Evolutionary conservation across 64 coral and sea anemone species (phyloP).

Genomic region (Hydrozoanthus tunicans): DNA sequence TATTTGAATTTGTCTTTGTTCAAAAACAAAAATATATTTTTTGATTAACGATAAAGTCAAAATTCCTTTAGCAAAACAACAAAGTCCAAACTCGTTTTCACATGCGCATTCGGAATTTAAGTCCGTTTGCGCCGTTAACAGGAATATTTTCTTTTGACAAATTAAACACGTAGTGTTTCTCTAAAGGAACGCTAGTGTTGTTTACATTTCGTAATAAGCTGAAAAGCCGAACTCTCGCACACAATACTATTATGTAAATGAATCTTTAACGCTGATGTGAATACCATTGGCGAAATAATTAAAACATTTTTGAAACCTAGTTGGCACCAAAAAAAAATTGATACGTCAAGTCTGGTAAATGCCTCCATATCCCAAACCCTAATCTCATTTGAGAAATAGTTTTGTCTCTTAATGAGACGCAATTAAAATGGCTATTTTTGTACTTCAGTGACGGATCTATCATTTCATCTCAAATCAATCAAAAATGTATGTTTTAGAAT

Average conservation of each 20-base stretch:
- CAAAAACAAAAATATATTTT: slow-evolving; percentile 42
- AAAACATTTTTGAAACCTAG: slow-evolving; percentile 27
- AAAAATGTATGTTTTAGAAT: slow-evolving; percentile 23
- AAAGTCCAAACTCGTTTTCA: neutral
- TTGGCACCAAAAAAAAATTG: slow-evolving; percentile 20
- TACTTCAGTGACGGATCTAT: slow-evolving; percentile 21
- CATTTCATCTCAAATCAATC: slow-evolving; percentile 27
- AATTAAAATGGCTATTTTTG: slow-evolving; percentile 48
- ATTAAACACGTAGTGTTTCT: slow-evolving; percentile 40
- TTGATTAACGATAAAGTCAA: neutral
- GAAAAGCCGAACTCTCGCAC: slow-evolving; percentile 51
- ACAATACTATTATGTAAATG: slow-evolving; percentile 59
- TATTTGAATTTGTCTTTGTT: slow-evolving; percentile 92
- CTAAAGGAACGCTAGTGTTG: slow-evolving; percentile 64
- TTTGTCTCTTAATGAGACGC: slow-evolving; percentile 43
- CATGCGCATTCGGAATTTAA: neutral
- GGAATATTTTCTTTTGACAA: slow-evolving; percentile 27
- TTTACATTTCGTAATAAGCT: slow-evolving; percentile 74
- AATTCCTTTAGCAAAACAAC: neutral
- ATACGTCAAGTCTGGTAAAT: slow-evolving; percentile 36
- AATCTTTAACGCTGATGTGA: neutral
- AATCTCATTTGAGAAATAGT: slow-evolving; percentile 58
- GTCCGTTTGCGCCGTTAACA: slow-evolving; percentile 4
- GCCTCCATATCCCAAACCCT: slow-evolving; percentile 51
- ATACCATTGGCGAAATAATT: slow-evolving; percentile 13